A percentile compares a stretch with the other conserved stretches of the same genome.
These are phyloP conservation scores for Rhinogobius similis DNA, from an alignment of 2,113 vertebrate genomes.

Conservation along the genomic window DNA sequence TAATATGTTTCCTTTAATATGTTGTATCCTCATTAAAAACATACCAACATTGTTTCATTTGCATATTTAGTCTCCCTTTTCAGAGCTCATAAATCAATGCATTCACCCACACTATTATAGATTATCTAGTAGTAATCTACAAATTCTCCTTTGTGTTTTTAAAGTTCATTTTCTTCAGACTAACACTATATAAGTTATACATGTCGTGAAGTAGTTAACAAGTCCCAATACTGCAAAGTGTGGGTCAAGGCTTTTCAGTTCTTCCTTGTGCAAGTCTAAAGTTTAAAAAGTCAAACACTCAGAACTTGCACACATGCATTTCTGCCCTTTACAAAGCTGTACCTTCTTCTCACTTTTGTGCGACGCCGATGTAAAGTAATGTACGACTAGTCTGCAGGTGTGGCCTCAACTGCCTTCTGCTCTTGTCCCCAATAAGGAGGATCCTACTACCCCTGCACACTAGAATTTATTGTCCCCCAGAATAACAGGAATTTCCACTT, in stretches of 20 bases:
- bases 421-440: not conserved
- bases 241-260: not conserved
- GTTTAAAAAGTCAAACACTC: constrained; percentile 2
- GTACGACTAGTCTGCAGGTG: constrained; percentile 32
- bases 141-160: too few species aligned
- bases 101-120: too few species aligned
- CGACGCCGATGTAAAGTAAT: constrained; percentile 19
- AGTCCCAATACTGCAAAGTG: not conserved
- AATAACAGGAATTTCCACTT: constrained; percentile 20
- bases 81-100: too few species aligned
- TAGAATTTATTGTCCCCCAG: not conserved
- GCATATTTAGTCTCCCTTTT: too few species aligned
- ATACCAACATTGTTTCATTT: too few species aligned
- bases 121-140: too few species aligned
- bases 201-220: not conserved
- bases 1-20: too few species aligned
- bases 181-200: too few species aligned
- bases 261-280: not conserved
- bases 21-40: too few species aligned
- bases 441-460: not conserved
- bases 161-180: too few species aligned
- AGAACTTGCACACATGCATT: not conserved
- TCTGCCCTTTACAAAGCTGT: not conserved
- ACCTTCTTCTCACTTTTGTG: not conserved
- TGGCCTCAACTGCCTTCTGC: constrained; percentile 26